Base-by-base conservation (phyloP, 1,140 invertebrate species). In the Cotesia vestalis region DNA sequence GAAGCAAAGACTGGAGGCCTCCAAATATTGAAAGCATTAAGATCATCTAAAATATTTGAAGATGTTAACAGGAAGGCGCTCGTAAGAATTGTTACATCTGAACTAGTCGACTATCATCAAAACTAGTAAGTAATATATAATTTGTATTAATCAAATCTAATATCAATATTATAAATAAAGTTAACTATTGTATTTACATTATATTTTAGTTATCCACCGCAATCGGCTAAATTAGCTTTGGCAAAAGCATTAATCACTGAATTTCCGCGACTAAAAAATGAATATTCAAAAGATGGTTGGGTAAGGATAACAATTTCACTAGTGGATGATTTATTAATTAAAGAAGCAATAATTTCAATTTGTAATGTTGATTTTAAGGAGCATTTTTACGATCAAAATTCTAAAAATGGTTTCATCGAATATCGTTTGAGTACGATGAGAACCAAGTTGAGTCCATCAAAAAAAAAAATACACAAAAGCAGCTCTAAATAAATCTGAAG, bases 231-330 rank as follows among this genome's bases (percentile, higher is more conserved):
- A 55, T 2, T 55, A 2, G 53, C 53, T 55, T 55, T 55, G 53
- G 53, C 53, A 17, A 55, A 55, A 55, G 53, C 53, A 14, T 55
- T 55, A 55, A 17, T 55, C 12, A 55, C 53, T 14, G 53, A 55
- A 17, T 55, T 55, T 55, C 53, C 53, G 1, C 53, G 5, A 17
- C 53, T 55, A 17, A 55, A 55, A 55, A 55, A 55, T 55, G 3
- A 55, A 17, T 55, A 17, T 55, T 55, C 53, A 55, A 55, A 55
- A 17, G 59, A 60, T 12, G 59, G 59, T 17, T 60, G 17, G 27
- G 59, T 35, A 60, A 60, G 38, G 2, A 40, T 40, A 40, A 40
- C 0, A 40, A 4, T 40, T 40, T 40, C 3, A 40, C 38, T 3
- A 40, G 38, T 40, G 38, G 3, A 40, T 4, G 38, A 40, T 40